Base-by-base conservation (phyloP, 2,113 vertebrate species). In the Pycnonotus jocosus region DNA sequence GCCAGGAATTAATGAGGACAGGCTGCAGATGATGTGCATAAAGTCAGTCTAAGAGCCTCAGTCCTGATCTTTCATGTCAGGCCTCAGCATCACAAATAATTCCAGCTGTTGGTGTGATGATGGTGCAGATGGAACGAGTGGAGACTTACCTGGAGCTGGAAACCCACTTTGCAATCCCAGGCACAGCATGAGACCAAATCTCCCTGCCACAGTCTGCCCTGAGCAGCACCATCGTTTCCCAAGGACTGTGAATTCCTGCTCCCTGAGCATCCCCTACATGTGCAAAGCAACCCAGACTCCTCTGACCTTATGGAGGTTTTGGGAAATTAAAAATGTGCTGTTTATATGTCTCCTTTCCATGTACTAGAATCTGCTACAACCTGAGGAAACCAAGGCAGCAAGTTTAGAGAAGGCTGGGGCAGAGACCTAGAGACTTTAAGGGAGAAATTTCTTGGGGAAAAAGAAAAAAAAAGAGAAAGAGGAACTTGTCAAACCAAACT, bases 241-340 rank as follows among this genome's bases (percentile, higher is more conserved):
- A 70, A 21, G 24, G n/a, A 31, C 31, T 33, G 1, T 6, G 54
- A 64, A 51, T 38, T 84, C 3, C 1, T 1, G 0, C 25, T 47
- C 27, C 17, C 51, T 74, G 61, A 21, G 28, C 35, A 44, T 48
- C 13, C 17, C 0, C 0, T 47, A 12, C 11, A 11, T 5, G 0
- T 20, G 31, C 53, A 77, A 38, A 76, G 12, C 35, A 48, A 40
- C 37, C 4, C 53, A 68, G 35, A 30, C 13, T 15, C 25, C 37
- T 54, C 76, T 51, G 57, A 33, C 27, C 24, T 11, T 7, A 18
- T 18, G 28, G 61, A 80, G 37, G 33, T 27, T 40, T 37, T 8
- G 47, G 31, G 37, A n/a, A 48, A 27, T 93, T 40, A 30, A 11
- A 57, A 42, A 15, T 50, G 6, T 47, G 6, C 9, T 65, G 23